phyloP scores from a whole-genome alignment of 2,113 vertebrate genomes.

The Eptesicus fuscus region DNA sequence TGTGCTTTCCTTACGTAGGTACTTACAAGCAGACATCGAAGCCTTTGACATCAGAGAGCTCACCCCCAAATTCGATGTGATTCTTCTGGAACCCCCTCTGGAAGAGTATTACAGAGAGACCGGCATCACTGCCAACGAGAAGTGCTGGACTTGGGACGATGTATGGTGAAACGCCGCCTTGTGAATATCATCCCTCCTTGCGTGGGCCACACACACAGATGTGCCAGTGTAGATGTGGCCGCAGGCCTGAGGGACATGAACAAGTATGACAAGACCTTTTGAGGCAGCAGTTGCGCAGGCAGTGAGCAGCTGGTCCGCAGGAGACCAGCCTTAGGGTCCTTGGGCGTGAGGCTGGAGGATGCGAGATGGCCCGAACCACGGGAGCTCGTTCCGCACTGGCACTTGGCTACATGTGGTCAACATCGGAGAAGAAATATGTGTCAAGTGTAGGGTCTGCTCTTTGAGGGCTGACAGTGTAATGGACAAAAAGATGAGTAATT shows the following conservation, averaged over 20 bases:
- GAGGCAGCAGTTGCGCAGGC: background rate
- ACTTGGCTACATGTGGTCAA: background rate
- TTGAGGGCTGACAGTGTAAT: background rate
- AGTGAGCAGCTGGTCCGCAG: background rate
- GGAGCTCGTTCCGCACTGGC: background rate
- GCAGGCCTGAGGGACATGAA: background rate
- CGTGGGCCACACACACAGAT: background rate
- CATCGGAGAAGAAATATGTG: background rate
- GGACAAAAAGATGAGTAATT: background rate
- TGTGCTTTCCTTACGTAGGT: conserved; percentile 83
- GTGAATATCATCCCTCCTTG: background rate
- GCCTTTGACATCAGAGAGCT: conserved; percentile 94
- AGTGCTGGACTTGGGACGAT: conserved; percentile 98
- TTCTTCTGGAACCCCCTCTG: conserved; percentile 94
- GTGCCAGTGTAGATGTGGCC: background rate
- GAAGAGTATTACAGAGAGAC: conserved; percentile 98
- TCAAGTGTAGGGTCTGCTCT: background rate
- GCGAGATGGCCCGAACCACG: background rate
- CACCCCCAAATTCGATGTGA: conserved; percentile 97
- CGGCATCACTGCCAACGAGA: conserved; percentile 95
- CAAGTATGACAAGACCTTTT: background rate
- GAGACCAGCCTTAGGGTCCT: background rate
- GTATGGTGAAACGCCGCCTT: conserved; percentile 72
- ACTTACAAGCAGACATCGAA: conserved; percentile 94
- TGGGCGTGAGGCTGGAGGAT: too few species aligned